Evolutionary conservation across 1,140 invertebrate species (phyloP), one percentile per base, ranked within the genome.

Genomic region (Drosophila leontia): DNA sequence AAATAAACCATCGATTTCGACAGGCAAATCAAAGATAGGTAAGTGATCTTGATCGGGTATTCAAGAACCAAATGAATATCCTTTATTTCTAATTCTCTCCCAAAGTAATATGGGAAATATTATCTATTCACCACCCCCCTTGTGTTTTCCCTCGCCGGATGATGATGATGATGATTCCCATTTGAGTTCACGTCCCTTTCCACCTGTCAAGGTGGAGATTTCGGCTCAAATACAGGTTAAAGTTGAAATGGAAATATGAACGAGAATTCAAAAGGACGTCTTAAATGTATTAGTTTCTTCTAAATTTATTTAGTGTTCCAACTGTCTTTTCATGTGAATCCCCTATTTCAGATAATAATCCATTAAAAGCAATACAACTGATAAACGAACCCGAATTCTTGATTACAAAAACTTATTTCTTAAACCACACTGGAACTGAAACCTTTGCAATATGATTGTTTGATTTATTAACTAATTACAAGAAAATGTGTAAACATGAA

Each of bases 401-500:
- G 13, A n/a, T 29, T 50, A 6, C 13, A 7, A 17, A 7, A 15
- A 19, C 12, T 32, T 2, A 32, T 23, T 58, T 63, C 11, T 15
- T 59, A 2, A 41, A 8, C 8, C 13, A n/a, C 19, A 64, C 55
- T 59, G n/a, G 4, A n/a, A n/a, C 17, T 23, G 29, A 1, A 11
- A 29, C 15, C 26, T 41, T 41, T 32, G 55, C 15, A 42, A 13
- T 35, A 41, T 26, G 23, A 23, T 11, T 32, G 29, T 11, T 17
- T 17, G 12, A 29, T 67, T 67, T 68, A 68, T 68, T 68, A 41
- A 68, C 65, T 68, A 68, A 51, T 37, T 51, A 51, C 17, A 34
- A 65, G 48, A 34, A 50, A 50, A 68, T 50, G 61, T 68, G 44
- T 41, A 26, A 32, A 50, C 26, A 34, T 68, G 44, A 32, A 48